phyloP scores from a whole-genome alignment of 2,113 vertebrate genomes.

The Gnathonemus echidnorhynchus region DNA sequence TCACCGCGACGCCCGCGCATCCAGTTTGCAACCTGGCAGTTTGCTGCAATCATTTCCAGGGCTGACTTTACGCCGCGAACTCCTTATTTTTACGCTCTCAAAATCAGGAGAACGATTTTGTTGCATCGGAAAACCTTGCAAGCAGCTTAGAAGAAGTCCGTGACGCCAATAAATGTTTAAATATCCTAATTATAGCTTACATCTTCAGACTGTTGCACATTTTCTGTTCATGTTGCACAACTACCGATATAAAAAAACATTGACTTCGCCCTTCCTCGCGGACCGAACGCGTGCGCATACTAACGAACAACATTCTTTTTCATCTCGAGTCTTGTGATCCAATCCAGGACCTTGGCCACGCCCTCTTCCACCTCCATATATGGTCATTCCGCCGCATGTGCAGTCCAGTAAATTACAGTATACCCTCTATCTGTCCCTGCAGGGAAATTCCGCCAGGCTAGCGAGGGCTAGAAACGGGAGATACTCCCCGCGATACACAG shows the following conservation, averaged over 20 bases:
- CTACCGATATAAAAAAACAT: slow-evolving; percentile 22
- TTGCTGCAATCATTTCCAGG: slow-evolving; percentile 62
- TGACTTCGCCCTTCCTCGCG: slow-evolving; percentile 37
- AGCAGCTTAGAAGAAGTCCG: slow-evolving; percentile 21
- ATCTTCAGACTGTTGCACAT: slow-evolving; percentile 41
- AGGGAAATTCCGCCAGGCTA: slow-evolving; percentile 67
- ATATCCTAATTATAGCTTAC: background rate
- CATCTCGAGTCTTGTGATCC: slow-evolving; percentile 58
- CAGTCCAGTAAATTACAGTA: slow-evolving; percentile 57
- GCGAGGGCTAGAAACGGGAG: slow-evolving; percentile 9
- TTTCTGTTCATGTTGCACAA: slow-evolving; percentile 47
- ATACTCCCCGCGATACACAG: background rate
- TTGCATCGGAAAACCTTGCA: slow-evolving; percentile 19
- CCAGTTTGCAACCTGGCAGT: slow-evolving; percentile 48
- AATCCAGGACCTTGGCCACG: slow-evolving; percentile 43
- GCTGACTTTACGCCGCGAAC: slow-evolving; percentile 63
- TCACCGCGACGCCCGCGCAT: slow-evolving; percentile 42
- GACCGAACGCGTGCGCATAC: slow-evolving; percentile 24
- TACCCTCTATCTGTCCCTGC: slow-evolving; percentile 52
- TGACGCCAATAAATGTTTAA: slow-evolving; percentile 35
- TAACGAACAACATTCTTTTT: slow-evolving; percentile 38
- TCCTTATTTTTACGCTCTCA: slow-evolving; percentile 46
- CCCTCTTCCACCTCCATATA: slow-evolving; percentile 65
- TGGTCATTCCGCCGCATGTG: slow-evolving; percentile 52
- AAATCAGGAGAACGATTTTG: slow-evolving; percentile 24